Conservation (phyloP, 2,888 invertebrate genomes). For the Hedya salicella region DNA sequence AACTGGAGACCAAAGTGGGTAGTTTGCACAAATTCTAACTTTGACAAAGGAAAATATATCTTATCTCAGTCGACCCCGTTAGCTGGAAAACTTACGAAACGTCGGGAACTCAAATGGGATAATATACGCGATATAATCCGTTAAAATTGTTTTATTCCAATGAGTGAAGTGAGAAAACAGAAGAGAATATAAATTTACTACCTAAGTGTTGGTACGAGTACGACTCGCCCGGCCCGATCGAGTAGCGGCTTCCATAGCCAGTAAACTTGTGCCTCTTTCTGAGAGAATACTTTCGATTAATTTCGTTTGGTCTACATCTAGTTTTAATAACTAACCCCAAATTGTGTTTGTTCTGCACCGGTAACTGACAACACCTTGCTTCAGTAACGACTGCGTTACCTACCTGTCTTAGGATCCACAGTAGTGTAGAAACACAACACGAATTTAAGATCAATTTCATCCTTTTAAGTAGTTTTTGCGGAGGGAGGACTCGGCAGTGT, state of each 20-base stretch:
- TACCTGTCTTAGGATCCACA: slow-evolving; percentile 52
- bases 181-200: no score
- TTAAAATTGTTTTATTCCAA: no score
- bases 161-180: no score
- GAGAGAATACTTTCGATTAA: slow-evolving; percentile 75
- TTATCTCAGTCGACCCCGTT: no score
- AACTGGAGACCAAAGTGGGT: no score
- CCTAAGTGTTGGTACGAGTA: slow-evolving; percentile 35
- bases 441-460: slow-evolving; percentile 52
- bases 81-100: no score
- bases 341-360: slow-evolving; percentile 54
- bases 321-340: slow-evolving; percentile 72
- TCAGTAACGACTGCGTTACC: slow-evolving; percentile 55
- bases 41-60: no score
- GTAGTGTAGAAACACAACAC: slow-evolving; percentile 42
- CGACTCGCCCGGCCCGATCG: slow-evolving; percentile 28
- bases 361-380: slow-evolving; percentile 51
- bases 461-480: slow-evolving; percentile 54
- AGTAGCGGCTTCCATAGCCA: slow-evolving; percentile 48
- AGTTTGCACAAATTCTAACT: no score
- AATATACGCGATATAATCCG: no score
- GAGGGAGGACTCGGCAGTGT: slow-evolving; percentile 56
- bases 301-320: slow-evolving; percentile 70
- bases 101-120: no score
- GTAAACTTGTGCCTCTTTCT: slow-evolving; percentile 61